phyloP scores from a whole-genome alignment of 2,888 invertebrate species.

The Drosophila robusta region DNA sequence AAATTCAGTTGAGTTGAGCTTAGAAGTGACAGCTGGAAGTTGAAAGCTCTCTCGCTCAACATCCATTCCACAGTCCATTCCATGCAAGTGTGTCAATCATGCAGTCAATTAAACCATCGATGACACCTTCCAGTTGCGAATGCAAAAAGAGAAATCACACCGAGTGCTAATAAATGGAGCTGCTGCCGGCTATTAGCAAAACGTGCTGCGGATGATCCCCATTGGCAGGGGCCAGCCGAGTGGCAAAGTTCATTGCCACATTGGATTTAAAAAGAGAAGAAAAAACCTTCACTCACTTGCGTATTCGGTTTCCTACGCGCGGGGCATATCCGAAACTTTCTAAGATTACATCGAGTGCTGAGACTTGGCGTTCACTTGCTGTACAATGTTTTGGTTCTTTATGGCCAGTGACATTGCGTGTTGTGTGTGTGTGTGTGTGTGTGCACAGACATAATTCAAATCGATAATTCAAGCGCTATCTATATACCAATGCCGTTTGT shows the following conservation, averaged over 20 bases:
- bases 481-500: conserved; percentile 30
- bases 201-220: conserved; percentile 37
- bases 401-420: conserved; percentile 7
- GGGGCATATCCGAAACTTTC: conserved; percentile 35
- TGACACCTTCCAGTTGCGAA: conserved; percentile 35
- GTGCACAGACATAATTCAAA: conserved; percentile 11
- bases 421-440: not conserved
- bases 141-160: conserved; percentile 48
- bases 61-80: not conserved
- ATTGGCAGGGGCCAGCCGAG: conserved; percentile 18
- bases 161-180: conserved; percentile 50
- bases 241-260: conserved; percentile 63
- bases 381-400: conserved; percentile 24
- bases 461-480: conserved; percentile 21
- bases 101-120: conserved; percentile 29
- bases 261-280: conserved; percentile 22
- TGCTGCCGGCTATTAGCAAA: conserved; percentile 44
- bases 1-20: not conserved
- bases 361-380: conserved; percentile 29
- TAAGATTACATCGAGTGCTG: conserved; percentile 27
- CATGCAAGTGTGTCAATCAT: conserved; percentile 11
- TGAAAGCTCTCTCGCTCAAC: not conserved
- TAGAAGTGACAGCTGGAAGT: conserved; percentile 1
- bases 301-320: conserved; percentile 38
- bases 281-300: conserved; percentile 39